These are phyloP conservation scores for Aphelenchoides fujianensis DNA, from an alignment of 1,140 invertebrate species.

Conservation along the genomic window DNA sequence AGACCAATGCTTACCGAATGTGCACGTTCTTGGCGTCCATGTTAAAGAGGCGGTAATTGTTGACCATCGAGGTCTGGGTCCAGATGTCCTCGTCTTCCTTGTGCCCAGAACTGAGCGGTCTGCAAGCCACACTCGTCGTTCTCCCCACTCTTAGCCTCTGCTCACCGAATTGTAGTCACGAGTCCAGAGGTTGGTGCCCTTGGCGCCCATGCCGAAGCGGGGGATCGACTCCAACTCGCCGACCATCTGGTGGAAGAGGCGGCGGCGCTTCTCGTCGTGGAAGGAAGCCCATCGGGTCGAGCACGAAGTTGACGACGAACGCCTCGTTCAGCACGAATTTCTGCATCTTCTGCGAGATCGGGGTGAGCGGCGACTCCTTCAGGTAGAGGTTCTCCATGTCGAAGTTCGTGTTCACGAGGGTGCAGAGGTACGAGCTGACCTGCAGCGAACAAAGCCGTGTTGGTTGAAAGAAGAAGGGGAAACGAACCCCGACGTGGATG, in stretches of 20 bases:
- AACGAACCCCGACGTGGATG: constrained; percentile 28
- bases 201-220: constrained; percentile 41
- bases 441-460: no score
- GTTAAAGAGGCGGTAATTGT: constrained; percentile 50
- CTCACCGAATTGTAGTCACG: constrained; percentile 48
- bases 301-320: constrained; percentile 57
- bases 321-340: constrained; percentile 52
- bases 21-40: constrained; percentile 52
- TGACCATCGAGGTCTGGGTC: constrained; percentile 40
- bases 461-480: constrained; percentile 19
- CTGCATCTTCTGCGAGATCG: constrained; percentile 57
- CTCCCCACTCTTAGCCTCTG: no score
- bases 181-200: constrained; percentile 53
- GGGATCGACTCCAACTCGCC: constrained; percentile 51
- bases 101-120: constrained; percentile 53
- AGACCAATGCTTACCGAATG: constrained; percentile 40
- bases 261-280: constrained; percentile 30
- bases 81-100: constrained; percentile 51
- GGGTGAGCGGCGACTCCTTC: constrained; percentile 51
- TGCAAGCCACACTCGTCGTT: no score
- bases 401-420: constrained; percentile 56
- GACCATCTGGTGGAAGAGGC: constrained; percentile 50
- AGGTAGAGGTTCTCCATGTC: constrained; percentile 59
- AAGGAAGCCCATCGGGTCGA: constrained; percentile 50
- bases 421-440: constrained; percentile 48